Percentiles rank a stretch among this genome's conserved stretches.
phyloP scores from a whole-genome alignment of 2,888 invertebrate genomes.

The Lasioglossum villosulum region DNA sequence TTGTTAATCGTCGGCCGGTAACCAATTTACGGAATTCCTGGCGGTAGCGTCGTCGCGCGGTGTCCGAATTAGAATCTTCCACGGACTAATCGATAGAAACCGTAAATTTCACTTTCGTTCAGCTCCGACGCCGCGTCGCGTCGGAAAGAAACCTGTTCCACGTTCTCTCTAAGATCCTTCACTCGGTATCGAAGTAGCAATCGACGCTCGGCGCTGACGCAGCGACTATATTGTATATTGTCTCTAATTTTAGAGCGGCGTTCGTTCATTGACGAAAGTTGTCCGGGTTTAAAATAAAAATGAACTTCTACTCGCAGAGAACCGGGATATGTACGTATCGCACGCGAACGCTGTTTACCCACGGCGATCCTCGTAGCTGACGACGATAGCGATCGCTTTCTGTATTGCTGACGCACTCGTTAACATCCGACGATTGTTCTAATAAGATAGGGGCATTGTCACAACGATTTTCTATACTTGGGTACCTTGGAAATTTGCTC shows the following conservation, averaged over 20 bases:
- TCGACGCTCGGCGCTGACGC: slow-evolving; percentile 12
- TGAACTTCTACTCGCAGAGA: slow-evolving; percentile 18
- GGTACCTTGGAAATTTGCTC: neutral
- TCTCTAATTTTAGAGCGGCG: slow-evolving; percentile 37
- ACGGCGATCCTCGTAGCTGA: neutral
- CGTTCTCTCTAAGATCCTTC: neutral
- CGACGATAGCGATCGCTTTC: neutral
- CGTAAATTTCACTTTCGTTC: slow-evolving; percentile 5
- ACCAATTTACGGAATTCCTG: slow-evolving; percentile 23
- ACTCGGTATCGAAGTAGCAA: neutral
- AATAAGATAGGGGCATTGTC: neutral
- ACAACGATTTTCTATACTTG: neutral
- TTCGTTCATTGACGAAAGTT: slow-evolving; percentile 46
- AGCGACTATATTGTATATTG: slow-evolving; percentile 13
- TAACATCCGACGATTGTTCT: neutral
- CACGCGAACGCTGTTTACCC: slow-evolving; percentile 6
- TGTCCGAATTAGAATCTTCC: slow-evolving; percentile 6
- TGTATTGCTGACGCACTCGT: neutral
- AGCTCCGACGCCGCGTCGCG: neutral
- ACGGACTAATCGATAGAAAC: neutral
- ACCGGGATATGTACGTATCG: neutral
- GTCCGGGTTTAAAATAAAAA: slow-evolving; percentile 43
- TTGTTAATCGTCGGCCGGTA: slow-evolving; percentile 27
- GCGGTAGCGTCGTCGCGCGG: neutral
- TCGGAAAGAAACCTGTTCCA: neutral